phyloP scores from a whole-genome alignment of 2,888 invertebrate genomes.

The Dichetophora obliterata region DNA sequence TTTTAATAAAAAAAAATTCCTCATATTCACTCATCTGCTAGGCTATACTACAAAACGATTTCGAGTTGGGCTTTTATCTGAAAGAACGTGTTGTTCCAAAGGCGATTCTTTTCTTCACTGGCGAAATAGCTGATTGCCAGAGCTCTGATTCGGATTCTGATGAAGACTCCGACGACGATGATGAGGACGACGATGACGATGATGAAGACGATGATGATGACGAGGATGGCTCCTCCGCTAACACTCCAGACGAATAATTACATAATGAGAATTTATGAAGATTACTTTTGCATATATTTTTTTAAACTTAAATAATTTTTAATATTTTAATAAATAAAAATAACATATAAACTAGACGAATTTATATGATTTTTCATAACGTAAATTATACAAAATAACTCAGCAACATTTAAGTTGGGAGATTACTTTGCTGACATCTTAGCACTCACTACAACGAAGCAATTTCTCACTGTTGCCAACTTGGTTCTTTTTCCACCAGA shows the following conservation, averaged over 20 bases:
- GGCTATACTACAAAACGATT: conserved; percentile 78
- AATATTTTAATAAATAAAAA: conserved; percentile 9
- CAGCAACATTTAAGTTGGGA: no score
- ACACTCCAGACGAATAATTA: conserved; percentile 47
- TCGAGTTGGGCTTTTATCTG: conserved; percentile 97
- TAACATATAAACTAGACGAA: not conserved
- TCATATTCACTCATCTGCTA: conserved; percentile 38
- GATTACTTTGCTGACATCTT: no score
- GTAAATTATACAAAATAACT: no score
- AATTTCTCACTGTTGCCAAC: no score
- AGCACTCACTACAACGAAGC: no score
- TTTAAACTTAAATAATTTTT: conserved; percentile 12
- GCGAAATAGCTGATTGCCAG: conserved; percentile 76
- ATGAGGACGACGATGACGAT: conserved; percentile 54
- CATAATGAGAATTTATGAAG: not conserved
- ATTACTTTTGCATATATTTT: conserved; percentile 12
- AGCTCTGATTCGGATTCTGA: conserved; percentile 58
- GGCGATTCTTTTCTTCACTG: conserved; percentile 95
- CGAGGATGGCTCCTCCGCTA: conserved; percentile 49
- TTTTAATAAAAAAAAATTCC: no score
- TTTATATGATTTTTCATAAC: not conserved
- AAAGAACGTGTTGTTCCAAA: conserved; percentile 95
- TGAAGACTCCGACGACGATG: conserved; percentile 55
- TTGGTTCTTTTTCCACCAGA: no score
- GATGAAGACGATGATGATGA: conserved; percentile 54